Evolutionary conservation across 2,797 vertebrate species (phyloP).

Genomic region (Phrynocephalus forsythii): DNA sequence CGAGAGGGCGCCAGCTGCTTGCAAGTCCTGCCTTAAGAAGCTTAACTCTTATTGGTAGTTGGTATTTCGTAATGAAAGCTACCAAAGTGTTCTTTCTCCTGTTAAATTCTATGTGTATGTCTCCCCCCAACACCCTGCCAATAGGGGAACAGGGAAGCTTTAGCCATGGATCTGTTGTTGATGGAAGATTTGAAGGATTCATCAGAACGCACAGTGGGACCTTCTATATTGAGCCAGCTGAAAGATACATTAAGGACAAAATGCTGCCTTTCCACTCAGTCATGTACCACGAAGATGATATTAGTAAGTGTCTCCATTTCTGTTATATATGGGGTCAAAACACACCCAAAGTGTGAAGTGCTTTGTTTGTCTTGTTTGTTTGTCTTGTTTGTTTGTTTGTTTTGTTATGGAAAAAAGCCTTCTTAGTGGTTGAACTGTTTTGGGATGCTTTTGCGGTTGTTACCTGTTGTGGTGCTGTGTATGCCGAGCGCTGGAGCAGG

Average conservation of each 20-base stretch:
- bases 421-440: not conserved
- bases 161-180: constrained; percentile 92
- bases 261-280: constrained; percentile 91
- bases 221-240: constrained; percentile 94
- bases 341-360: not conserved
- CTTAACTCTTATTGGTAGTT: not conserved
- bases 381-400: not conserved
- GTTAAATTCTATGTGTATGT: not conserved
- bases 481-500: too few species aligned
- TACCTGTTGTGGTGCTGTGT: too few species aligned
- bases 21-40: not conserved
- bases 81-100: not conserved
- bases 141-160: constrained; percentile 92
- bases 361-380: not conserved
- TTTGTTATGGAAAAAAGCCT: not conserved
- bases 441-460: not conserved
- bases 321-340: constrained; percentile 33
- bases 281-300: constrained; percentile 98
- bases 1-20: not conserved
- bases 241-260: constrained; percentile 90
- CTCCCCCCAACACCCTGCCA: constrained; percentile 26
- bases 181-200: constrained; percentile 97
- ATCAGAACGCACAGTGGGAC: constrained; percentile 91
- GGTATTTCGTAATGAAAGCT: not conserved
- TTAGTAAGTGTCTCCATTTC: constrained; percentile 85